Conservation (phyloP, 2,113 vertebrate genomes). For the Pangasianodon hypophthalmus region DNA sequence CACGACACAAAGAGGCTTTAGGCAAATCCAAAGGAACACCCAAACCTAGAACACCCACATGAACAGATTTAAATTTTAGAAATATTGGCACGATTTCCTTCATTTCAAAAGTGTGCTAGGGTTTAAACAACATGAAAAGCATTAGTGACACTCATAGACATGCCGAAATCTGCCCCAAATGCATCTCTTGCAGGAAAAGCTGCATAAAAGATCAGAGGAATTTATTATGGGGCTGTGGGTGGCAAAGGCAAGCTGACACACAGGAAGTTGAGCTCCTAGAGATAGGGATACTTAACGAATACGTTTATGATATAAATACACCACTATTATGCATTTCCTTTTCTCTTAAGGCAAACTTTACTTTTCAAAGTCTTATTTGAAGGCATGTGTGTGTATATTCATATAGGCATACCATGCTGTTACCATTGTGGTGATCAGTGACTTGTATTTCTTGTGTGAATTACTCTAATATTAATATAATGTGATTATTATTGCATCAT, state of each 20-base stretch:
- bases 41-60: conserved; percentile 70
- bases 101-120: conserved; percentile 59
- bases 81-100: conserved; percentile 47
- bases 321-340: conserved; percentile 46
- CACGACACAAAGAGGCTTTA: conserved; percentile 67
- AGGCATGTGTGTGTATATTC: too few species aligned
- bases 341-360: conserved; percentile 22
- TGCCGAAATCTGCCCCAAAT: conserved; percentile 65
- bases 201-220: conserved; percentile 65
- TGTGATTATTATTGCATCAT: neutral
- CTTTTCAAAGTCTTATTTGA: neutral
- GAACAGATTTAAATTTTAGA: conserved; percentile 44
- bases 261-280: conserved; percentile 12
- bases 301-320: conserved; percentile 62
- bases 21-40: conserved; percentile 63
- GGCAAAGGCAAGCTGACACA: conserved; percentile 57
- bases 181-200: conserved; percentile 67
- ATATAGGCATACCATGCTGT: neutral
- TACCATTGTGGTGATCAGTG: neutral
- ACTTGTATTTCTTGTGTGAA: neutral
- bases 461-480: neutral
- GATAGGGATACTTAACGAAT: conserved; percentile 63
- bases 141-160: conserved; percentile 57
- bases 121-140: conserved; percentile 67
- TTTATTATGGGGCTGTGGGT: conserved; percentile 69